phyloP scores from a whole-genome alignment of 1,140 invertebrate species.

The Drosophila kikkawai region DNA sequence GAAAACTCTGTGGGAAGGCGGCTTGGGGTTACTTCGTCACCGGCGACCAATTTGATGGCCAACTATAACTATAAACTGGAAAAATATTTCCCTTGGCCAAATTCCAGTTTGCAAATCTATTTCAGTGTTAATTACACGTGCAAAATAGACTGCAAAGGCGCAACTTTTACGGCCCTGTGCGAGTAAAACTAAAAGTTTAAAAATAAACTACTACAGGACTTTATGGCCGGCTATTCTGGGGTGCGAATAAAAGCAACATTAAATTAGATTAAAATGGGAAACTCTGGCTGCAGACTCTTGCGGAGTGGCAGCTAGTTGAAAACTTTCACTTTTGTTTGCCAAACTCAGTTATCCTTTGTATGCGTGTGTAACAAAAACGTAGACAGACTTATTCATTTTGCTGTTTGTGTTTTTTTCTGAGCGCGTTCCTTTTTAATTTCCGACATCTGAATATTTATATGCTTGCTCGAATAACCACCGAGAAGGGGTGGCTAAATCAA shows the following conservation, averaged over 20 bases:
- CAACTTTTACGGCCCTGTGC: slow-evolving; percentile 35
- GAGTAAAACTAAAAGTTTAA: slow-evolving; percentile 46
- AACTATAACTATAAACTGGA: slow-evolving; percentile 45
- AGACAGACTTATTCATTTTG: slow-evolving; percentile 1
- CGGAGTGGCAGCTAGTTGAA: slow-evolving; percentile 11
- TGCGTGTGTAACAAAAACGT: background rate
- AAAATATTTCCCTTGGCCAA: slow-evolving; percentile 18
- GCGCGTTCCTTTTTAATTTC: slow-evolving; percentile 30
- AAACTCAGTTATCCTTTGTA: slow-evolving; percentile 7
- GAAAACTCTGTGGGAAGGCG: background rate
- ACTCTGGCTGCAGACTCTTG: background rate
- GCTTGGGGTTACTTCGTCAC: slow-evolving; percentile 7
- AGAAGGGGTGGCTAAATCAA: slow-evolving; percentile 17
- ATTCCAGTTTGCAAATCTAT: slow-evolving; percentile 50
- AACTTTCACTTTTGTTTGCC: slow-evolving; percentile 24
- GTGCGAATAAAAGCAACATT: slow-evolving; percentile 35
- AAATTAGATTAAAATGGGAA: slow-evolving; percentile 49
- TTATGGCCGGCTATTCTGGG: slow-evolving; percentile 27
- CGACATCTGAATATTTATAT: slow-evolving; percentile 14
- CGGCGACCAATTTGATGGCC: slow-evolving; percentile 25
- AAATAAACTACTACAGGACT: slow-evolving; percentile 36
- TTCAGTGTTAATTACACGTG: slow-evolving; percentile 56
- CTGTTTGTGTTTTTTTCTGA: slow-evolving; percentile 5
- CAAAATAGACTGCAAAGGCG: slow-evolving; percentile 31
- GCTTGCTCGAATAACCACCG: slow-evolving; percentile 4